Evolutionary conservation across 2,113 vertebrate species (phyloP).

Genomic region (Myrmecophaga tridactyla): DNA sequence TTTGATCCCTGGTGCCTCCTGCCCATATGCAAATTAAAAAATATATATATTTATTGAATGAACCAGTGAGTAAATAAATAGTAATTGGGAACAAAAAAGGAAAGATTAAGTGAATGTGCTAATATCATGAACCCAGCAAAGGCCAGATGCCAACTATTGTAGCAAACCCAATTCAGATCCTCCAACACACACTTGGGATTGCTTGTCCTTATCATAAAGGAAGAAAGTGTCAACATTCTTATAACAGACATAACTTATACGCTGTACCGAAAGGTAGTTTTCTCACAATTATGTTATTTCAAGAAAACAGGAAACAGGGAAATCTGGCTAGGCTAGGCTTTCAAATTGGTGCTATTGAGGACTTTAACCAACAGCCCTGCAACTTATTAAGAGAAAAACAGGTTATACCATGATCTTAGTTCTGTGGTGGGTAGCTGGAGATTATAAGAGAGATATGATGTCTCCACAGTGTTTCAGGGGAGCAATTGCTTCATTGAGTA

Average conservation of each 20-base stretch:
- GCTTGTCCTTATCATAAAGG: not conserved
- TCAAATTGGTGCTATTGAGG: not conserved
- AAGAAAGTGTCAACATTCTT: constrained; percentile 25
- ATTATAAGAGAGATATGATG: not conserved
- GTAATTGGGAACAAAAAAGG: not conserved
- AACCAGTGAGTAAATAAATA: not conserved
- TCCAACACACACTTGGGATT: not conserved
- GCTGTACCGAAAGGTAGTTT: not conserved
- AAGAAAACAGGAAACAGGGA: constrained; percentile 16
- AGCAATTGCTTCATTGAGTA: constrained; percentile 33
- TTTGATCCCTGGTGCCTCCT: no score
- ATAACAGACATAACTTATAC: not conserved
- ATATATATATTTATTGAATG: not conserved
- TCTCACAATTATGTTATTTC: not conserved
- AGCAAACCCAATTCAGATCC: constrained; percentile 13
- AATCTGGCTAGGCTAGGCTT: not conserved
- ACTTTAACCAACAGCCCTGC: not conserved
- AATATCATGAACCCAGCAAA: not conserved
- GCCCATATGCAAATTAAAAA: no score
- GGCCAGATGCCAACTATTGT: not conserved
- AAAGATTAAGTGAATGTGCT: not conserved
- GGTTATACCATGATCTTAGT: constrained; percentile 11
- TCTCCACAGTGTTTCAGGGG: not conserved
- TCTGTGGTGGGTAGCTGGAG: not conserved
- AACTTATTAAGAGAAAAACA: constrained; percentile 31